These are phyloP conservation scores for Dicyrtoma fusca DNA, from an alignment of 2,888 invertebrate species.

Conservation along the genomic window DNA sequence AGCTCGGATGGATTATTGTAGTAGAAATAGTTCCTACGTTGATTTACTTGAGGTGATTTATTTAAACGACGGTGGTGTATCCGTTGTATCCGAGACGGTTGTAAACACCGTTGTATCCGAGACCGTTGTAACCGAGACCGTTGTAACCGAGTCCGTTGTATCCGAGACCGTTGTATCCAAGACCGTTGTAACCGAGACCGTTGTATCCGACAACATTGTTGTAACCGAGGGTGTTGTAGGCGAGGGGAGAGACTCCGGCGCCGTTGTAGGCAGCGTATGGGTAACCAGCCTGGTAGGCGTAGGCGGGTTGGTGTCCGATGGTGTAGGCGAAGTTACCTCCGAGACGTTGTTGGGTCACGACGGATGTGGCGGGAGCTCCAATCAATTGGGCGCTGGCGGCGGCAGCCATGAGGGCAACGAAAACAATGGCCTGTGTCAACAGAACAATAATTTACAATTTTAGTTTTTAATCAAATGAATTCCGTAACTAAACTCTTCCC, in stretches of 20 bases:
- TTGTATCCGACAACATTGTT: constrained; percentile 9
- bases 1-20: not conserved
- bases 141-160: constrained; percentile 12
- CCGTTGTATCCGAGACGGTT: no score
- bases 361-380: constrained; percentile 32
- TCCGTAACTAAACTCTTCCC: no score
- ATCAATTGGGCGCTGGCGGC: constrained; percentile 38
- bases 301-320: constrained; percentile 17
- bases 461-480: no score
- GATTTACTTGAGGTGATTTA: not conserved
- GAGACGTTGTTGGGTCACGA: constrained; percentile 44
- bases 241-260: constrained; percentile 42
- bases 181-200: constrained; percentile 6
- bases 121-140: constrained; percentile 22
- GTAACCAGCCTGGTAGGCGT: not conserved
- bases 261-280: constrained; percentile 20
- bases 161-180: constrained; percentile 18
- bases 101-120: no score
- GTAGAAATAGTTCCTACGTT: no score
- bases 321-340: constrained; percentile 53
- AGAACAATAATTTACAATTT: no score
- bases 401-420: constrained; percentile 46
- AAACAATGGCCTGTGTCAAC: constrained; percentile 47
- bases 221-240: constrained; percentile 17
- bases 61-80: constrained; percentile 16